Conservation (phyloP, 1,140 invertebrate species). For the Epicauta chinensis region DNA sequence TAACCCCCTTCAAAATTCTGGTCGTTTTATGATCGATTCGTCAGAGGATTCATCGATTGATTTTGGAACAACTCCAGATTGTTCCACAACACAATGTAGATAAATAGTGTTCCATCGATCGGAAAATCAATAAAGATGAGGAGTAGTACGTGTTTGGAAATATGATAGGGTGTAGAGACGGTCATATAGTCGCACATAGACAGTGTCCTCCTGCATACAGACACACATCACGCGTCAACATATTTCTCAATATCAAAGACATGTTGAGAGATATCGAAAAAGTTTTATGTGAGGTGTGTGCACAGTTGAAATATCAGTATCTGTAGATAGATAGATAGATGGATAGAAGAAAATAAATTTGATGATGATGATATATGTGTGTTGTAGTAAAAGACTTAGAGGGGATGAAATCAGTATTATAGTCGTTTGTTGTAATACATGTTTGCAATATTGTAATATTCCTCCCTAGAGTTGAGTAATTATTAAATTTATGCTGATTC, state of each 20-base stretch:
- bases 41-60: no score
- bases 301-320: not conserved
- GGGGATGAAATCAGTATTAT: not conserved
- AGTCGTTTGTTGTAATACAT: not conserved
- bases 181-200: no score
- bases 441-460: conserved; percentile 23
- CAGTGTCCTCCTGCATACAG: conserved; percentile 4
- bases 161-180: conserved; percentile 12
- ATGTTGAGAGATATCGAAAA: conserved; percentile 20
- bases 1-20: no score
- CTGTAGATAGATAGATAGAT: no score
- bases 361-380: not conserved
- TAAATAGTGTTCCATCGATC: conserved; percentile 8
- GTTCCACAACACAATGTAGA: no score
- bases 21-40: no score
- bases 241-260: conserved; percentile 22
- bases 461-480: conserved; percentile 38
- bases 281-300: conserved; percentile 14
- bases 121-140: conserved; percentile 21
- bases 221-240: conserved; percentile 22
- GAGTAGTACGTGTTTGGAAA: conserved; percentile 20
- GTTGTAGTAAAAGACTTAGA: not conserved
- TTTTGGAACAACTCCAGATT: no score
- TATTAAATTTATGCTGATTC: conserved; percentile 49
- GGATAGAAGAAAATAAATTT: not conserved